A percentile compares a stretch with the other conserved stretches of the same genome.
phyloP scores from a whole-genome alignment of 2,113 vertebrate species.

The Chloebia gouldiae region DNA sequence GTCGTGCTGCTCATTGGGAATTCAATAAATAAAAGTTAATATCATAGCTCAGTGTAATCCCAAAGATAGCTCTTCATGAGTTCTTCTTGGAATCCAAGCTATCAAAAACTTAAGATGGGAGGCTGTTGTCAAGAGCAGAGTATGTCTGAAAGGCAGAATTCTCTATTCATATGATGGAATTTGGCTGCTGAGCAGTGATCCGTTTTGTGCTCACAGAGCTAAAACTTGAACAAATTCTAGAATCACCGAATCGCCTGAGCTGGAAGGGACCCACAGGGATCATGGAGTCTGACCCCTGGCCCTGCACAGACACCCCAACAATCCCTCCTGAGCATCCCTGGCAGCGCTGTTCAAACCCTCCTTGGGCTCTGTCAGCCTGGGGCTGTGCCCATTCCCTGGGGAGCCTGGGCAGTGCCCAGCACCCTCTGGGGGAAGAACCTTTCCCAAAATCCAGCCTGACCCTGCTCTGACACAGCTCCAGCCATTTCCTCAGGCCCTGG shows the following conservation, averaged over 20 bases:
- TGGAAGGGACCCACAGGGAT: too few relatives aligned
- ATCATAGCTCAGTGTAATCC: background rate
- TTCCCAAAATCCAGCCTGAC: accelerated
- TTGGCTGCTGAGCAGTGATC: background rate
- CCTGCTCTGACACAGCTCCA: background rate
- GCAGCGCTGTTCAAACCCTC: accelerated
- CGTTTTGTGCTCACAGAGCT: background rate
- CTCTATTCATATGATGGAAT: background rate
- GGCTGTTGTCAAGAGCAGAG: background rate
- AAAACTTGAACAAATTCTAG: accelerated
- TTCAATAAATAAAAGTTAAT: constrained; percentile 27
- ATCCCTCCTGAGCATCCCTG: background rate
- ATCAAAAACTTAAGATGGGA: background rate
- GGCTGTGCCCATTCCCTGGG: background rate
- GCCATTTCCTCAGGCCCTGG: background rate
- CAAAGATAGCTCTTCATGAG: background rate
- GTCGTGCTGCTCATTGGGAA: background rate
- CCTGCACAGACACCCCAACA: background rate
- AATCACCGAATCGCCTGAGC: background rate
- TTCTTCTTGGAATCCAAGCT: background rate
- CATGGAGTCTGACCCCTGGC: accelerated
- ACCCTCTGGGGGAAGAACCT: background rate
- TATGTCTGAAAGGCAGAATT: background rate
- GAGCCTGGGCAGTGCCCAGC: background rate
- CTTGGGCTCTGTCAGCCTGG: background rate